Conservation (phyloP, 2,797 vertebrate species). For the Limosa lapponica region DNA sequence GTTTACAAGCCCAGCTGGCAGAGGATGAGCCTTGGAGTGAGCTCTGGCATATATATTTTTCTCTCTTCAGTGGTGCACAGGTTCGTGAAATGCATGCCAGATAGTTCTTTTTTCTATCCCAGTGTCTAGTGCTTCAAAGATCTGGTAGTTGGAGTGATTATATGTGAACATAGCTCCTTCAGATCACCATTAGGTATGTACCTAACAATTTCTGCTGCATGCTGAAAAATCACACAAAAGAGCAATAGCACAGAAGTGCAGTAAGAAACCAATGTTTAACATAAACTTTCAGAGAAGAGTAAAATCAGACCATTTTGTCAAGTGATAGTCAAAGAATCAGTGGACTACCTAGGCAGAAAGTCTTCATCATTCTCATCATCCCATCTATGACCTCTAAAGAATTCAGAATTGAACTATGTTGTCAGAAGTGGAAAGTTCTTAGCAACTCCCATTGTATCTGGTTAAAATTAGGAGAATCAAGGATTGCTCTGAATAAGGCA, state of each 20-base stretch:
- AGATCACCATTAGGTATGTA: neutral
- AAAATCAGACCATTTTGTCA: neutral
- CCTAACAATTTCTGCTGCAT: neutral
- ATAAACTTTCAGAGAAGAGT: neutral
- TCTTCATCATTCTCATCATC: neutral
- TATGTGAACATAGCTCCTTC: neutral
- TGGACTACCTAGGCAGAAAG: neutral
- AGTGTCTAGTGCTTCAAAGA: neutral
- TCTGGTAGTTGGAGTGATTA: neutral
- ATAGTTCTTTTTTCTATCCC: neutral
- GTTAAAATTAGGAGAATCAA: neutral
- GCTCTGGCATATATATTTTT: neutral
- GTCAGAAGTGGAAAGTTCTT: neutral
- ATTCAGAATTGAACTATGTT: neutral
- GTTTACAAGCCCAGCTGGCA: conserved; percentile 46
- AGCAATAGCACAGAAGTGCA: neutral
- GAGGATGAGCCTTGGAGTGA: neutral
- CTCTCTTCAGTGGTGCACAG: neutral
- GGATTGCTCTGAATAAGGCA: neutral
- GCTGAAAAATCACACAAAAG: neutral
- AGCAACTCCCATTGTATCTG: neutral
- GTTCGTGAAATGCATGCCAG: neutral
- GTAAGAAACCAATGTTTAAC: neutral
- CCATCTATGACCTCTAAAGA: neutral
- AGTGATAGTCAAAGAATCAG: neutral